A percentile compares a stretch with the other conserved stretches of the same genome.
phyloP scores from a whole-genome alignment of 2,113 vertebrate species.

The Python bivittatus region DNA sequence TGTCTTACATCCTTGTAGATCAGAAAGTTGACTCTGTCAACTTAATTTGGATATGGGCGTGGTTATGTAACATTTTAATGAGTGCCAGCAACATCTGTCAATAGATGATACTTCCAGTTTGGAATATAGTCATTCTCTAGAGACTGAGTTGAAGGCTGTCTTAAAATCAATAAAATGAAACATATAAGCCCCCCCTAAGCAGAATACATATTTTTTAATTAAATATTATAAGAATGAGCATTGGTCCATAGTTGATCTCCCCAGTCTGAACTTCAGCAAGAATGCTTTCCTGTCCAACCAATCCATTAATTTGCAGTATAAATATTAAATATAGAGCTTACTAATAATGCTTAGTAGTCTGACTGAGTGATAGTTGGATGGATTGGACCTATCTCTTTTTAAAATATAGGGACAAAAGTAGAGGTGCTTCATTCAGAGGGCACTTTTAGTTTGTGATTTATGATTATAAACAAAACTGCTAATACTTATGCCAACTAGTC shows the following conservation, averaged over 20 bases:
- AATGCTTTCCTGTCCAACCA: neutral
- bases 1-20: too few species aligned
- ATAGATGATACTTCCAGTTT: neutral
- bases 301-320: neutral
- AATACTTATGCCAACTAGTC: neutral
- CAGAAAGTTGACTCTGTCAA: too few species aligned
- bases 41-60: too few species aligned
- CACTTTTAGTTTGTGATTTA: neutral
- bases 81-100: too few species aligned
- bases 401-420: neutral
- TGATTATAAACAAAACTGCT: neutral
- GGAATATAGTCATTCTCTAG: neutral
- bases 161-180: neutral
- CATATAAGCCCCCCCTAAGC: neutral
- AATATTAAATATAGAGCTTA: neutral
- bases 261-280: neutral
- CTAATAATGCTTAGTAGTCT: neutral
- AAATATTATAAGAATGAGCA: neutral
- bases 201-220: neutral
- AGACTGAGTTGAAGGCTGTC: neutral
- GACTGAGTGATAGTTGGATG: neutral
- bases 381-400: neutral
- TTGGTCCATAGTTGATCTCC: neutral
- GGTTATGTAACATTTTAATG: too few species aligned
- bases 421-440: neutral